phyloP scores from a whole-genome alignment of 2,888 invertebrate species.

The Abscondita cerata region DNA sequence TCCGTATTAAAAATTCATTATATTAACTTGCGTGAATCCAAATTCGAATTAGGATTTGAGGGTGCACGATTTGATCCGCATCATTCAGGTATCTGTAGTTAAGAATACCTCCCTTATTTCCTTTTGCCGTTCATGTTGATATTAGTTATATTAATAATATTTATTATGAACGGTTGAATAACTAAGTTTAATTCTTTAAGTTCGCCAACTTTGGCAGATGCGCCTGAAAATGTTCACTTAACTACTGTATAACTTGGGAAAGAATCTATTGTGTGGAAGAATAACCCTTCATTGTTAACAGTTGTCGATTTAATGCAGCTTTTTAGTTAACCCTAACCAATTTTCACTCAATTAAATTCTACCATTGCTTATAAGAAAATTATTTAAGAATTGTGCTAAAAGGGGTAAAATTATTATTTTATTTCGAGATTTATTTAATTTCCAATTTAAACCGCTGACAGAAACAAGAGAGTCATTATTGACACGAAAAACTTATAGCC shows the following conservation, averaged over 20 bases:
- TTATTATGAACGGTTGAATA: conserved; percentile 28
- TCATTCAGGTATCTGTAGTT: conserved; percentile 20
- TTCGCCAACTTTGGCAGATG: conserved; percentile 41
- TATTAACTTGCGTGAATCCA: conserved; percentile 42
- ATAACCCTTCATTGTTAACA: conserved; percentile 45
- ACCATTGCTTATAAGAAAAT: conserved; percentile 35
- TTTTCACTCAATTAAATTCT: conserved; percentile 38
- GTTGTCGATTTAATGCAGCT: conserved; percentile 39
- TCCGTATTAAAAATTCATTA: conserved; percentile 44
- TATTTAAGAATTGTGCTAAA: conserved; percentile 22
- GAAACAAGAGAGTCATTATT: no score
- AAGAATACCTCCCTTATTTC: conserved; percentile 12
- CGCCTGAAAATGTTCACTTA: conserved; percentile 40
- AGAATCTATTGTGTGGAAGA: conserved; percentile 45
- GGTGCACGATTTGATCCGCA: conserved; percentile 11
- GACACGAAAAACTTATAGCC: no score
- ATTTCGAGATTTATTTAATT: no score
- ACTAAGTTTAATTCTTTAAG: conserved; percentile 24
- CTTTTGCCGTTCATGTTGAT: conserved; percentile 3
- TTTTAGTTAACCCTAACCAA: conserved; percentile 34
- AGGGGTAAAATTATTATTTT: not conserved
- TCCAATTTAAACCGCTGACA: no score
- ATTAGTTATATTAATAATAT: conserved; percentile 22
- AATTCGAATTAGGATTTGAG: conserved; percentile 36
- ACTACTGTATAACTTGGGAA: conserved; percentile 40